Conservation (phyloP, 2,888 invertebrate species). For the Phortica okadai region DNA sequence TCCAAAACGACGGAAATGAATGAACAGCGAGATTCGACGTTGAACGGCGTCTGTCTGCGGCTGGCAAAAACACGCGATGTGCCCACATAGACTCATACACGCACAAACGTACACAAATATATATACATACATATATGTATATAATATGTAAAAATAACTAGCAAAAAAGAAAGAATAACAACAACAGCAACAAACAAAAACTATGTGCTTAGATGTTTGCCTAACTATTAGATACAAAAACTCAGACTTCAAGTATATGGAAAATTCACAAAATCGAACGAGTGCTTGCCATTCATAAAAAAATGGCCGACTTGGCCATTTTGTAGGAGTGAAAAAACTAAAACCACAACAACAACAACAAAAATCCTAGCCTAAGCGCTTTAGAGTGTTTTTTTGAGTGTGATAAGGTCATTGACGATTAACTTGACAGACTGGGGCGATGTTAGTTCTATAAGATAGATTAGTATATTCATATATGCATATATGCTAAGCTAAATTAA, state of each 20-base stretch:
- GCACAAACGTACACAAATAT: neutral
- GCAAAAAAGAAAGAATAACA: neutral
- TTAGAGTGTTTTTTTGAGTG: too few relatives aligned
- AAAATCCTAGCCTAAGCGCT: too few relatives aligned
- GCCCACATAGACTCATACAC: constrained; percentile 5
- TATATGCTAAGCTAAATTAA: neutral
- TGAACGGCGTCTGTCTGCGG: constrained; percentile 17
- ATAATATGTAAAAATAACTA: neutral
- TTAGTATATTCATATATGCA: too few relatives aligned
- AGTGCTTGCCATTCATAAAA: neutral
- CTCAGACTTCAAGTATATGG: neutral
- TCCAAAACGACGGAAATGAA: neutral
- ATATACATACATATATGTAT: neutral
- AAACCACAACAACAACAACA: neutral
- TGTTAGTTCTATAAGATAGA: too few relatives aligned
- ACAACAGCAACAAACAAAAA: neutral
- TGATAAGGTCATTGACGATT: too few relatives aligned
- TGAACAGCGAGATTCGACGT: neutral
- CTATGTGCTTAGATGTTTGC: too few relatives aligned
- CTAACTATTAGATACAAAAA: neutral
- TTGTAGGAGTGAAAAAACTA: neutral
- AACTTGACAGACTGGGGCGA: too few relatives aligned
- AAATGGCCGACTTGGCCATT: neutral
- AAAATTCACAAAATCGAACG: neutral
- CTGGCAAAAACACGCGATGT: constrained; percentile 17